phyloP scores from a whole-genome alignment of 1,140 invertebrate genomes.

The Maconellicoccus hirsutus region DNA sequence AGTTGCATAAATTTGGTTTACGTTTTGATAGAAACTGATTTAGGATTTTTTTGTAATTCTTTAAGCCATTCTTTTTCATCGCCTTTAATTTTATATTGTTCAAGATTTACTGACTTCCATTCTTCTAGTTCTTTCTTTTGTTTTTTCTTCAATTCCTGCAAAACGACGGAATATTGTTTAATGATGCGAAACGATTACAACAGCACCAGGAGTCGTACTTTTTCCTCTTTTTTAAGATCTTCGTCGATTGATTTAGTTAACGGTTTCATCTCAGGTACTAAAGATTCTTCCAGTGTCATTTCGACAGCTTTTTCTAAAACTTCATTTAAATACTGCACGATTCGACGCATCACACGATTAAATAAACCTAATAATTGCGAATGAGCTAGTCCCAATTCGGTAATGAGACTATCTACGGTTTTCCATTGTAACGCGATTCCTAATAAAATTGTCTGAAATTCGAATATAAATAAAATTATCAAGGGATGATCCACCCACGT shows the following conservation, averaged over 20 bases:
- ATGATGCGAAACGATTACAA: too few species aligned
- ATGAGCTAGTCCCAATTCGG: slow-evolving; percentile 69
- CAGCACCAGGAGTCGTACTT: too few species aligned
- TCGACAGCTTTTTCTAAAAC: slow-evolving; percentile 57
- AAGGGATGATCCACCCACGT: too few species aligned
- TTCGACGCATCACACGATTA: slow-evolving; percentile 58
- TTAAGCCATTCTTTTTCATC: slow-evolving; percentile 65
- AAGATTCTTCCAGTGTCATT: too few species aligned
- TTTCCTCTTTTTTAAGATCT: slow-evolving; percentile 68
- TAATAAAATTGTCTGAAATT: slow-evolving; percentile 67
- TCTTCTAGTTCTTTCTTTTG: slow-evolving; percentile 59
- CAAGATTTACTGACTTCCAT: slow-evolving; percentile 59
- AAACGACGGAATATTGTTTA: too few species aligned
- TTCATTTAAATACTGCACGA: slow-evolving; percentile 32
- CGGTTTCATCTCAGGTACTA: too few species aligned
- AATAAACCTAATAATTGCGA: slow-evolving; percentile 85
- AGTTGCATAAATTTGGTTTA: too few species aligned
- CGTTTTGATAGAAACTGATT: slow-evolving; percentile 48
- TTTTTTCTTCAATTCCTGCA: slow-evolving; percentile 53
- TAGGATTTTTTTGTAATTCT: slow-evolving; percentile 40
- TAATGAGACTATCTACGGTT: slow-evolving; percentile 66
- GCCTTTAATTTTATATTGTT: slow-evolving; percentile 77
- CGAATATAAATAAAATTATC: slow-evolving; percentile 25
- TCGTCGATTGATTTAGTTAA: slow-evolving; percentile 62
- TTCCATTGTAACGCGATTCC: slow-evolving; percentile 90